A percentile compares a stretch with the other conserved stretches of the same genome.
phyloP scores from a whole-genome alignment of 2,797 vertebrate species.

The Propithecus perrieri region DNA sequence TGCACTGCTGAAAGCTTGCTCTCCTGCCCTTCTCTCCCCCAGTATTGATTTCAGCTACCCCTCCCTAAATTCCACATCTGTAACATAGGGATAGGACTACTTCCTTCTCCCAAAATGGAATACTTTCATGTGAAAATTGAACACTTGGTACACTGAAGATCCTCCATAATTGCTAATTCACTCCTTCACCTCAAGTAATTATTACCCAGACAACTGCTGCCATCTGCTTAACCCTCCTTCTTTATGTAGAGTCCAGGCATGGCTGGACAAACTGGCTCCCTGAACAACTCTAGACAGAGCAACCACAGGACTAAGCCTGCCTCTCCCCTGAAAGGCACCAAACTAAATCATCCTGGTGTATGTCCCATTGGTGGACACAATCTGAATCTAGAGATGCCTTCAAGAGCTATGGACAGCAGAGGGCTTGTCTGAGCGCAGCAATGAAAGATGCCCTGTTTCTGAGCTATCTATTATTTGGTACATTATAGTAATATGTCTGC shows the following conservation, averaged over 20 bases:
- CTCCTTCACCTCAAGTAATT: background rate
- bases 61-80: background rate
- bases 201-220: background rate
- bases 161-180: background rate
- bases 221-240: background rate
- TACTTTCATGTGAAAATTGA: slow-evolving; percentile 5
- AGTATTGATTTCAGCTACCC: background rate
- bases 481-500: background rate
- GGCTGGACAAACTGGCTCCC: background rate
- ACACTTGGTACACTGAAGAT: background rate
- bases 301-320: background rate
- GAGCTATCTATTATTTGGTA: background rate
- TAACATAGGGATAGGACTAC: background rate
- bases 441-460: background rate
- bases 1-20: background rate
- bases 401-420: background rate
- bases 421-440: background rate
- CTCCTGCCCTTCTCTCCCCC: background rate
- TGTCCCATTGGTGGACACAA: background rate
- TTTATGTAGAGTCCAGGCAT: background rate
- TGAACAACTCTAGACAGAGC: background rate
- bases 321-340: background rate
- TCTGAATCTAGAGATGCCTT: background rate
- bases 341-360: background rate
- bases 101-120: background rate